Percentiles rank a stretch among this genome's conserved stretches.
These are phyloP conservation scores for Eurosta solidaginis DNA, from an alignment of 1,140 invertebrate species.

Conservation along the genomic window DNA sequence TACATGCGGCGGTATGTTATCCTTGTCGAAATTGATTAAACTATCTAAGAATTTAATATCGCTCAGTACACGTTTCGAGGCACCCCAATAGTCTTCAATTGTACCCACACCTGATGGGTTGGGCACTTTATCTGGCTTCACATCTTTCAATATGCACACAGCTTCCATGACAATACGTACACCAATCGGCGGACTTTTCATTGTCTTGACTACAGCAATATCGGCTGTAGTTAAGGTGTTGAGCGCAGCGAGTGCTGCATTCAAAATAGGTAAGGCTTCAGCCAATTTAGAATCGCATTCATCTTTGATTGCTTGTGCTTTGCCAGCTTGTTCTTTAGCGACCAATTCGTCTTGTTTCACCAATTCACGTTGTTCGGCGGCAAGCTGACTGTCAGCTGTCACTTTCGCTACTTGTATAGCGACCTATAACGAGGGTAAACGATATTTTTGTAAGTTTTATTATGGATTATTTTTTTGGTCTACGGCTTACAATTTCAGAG, in stretches of 20 bases:
- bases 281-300: conserved; percentile 94
- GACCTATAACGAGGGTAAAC: conserved; percentile 2
- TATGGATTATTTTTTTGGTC: background rate
- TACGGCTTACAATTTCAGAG: conserved; percentile 62
- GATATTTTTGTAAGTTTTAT: background rate
- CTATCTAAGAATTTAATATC: conserved; percentile 89
- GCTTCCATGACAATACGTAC: conserved; percentile 96
- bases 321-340: conserved; percentile 73
- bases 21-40: conserved; percentile 89
- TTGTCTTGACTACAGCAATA: conserved; percentile 93
- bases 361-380: conserved; percentile 64
- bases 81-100: conserved; percentile 91
- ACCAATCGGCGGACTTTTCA: conserved; percentile 95
- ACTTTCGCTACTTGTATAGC: conserved; percentile 70
- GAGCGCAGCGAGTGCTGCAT: conserved; percentile 85
- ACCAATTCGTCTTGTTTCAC: conserved; percentile 67
- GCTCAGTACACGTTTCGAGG: conserved; percentile 86
- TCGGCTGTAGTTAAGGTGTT: conserved; percentile 90
- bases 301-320: conserved; percentile 87
- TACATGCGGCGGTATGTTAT: conserved; percentile 79
- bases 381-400: conserved; percentile 68
- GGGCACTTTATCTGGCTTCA: conserved; percentile 56
- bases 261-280: conserved; percentile 90
- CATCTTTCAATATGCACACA: conserved; percentile 87
- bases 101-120: conserved; percentile 78